Percentiles rank a stretch among this genome's conserved stretches.
Conservation (phyloP, 2,113 vertebrate species). For the Pyxicephalus adspersus region DNA sequence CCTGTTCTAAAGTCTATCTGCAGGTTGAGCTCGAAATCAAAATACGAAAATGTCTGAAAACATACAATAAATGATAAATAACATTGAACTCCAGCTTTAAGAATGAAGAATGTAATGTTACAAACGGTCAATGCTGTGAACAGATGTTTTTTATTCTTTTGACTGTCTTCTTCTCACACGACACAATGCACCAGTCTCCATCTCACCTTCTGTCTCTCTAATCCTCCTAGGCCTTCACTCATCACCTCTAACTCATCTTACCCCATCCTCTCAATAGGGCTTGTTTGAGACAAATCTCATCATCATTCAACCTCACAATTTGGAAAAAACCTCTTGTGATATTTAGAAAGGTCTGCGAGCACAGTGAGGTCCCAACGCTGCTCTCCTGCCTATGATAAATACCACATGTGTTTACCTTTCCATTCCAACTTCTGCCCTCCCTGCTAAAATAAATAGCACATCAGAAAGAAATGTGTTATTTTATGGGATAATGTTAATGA, state of each 20-base stretch:
- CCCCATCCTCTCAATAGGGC: neutral
- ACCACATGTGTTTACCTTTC: constrained; percentile 28
- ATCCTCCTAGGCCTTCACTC: neutral
- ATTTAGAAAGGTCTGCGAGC: neutral
- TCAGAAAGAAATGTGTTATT: neutral
- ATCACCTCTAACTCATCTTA: neutral
- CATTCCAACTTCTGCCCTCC: constrained; percentile 1
- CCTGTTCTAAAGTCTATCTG: too few relatives aligned
- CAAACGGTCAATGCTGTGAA: too few relatives aligned
- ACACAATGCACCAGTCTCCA: too few relatives aligned
- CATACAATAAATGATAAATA: too few relatives aligned
- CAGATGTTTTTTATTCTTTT: too few relatives aligned
- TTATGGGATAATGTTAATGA: neutral
- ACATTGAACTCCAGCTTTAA: too few relatives aligned
- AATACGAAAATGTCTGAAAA: too few relatives aligned
- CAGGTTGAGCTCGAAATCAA: too few relatives aligned
- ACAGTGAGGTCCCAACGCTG: neutral
- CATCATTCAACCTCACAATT: neutral
- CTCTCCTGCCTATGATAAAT: neutral
- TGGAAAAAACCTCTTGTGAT: neutral
- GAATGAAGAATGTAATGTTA: too few relatives aligned
- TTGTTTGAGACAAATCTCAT: neutral
- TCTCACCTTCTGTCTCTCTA: neutral
- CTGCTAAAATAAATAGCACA: constrained; percentile 12
- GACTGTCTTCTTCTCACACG: too few relatives aligned